Conservation (phyloP, 2,888 invertebrate species). For the Scaptomyza caliginosa region DNA sequence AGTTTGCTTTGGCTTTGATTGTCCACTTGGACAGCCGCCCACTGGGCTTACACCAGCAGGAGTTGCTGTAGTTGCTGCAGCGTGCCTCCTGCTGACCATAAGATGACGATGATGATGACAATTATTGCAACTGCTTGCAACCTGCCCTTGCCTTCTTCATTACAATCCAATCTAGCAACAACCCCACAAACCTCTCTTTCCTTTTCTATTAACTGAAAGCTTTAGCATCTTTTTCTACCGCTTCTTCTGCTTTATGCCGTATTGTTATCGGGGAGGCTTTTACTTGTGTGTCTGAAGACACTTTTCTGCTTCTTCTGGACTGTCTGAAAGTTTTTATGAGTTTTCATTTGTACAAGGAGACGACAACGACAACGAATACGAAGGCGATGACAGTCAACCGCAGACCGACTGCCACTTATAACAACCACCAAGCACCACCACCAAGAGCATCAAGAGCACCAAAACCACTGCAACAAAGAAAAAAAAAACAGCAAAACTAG, state of each 20-base stretch:
- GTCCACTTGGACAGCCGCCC: slow-evolving; percentile 60
- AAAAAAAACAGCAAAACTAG: slow-evolving; percentile 3
- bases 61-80: slow-evolving; percentile 3
- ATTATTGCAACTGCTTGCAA: slow-evolving; percentile 64
- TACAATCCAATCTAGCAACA: background rate
- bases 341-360: slow-evolving; percentile 59
- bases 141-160: slow-evolving; percentile 15
- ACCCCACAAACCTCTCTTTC: background rate
- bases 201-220: slow-evolving; percentile 9
- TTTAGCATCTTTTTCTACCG: background rate
- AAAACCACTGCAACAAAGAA: slow-evolving; percentile 3
- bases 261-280: slow-evolving; percentile 49
- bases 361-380: slow-evolving; percentile 5
- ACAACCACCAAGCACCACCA: slow-evolving; percentile 13
- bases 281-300: slow-evolving; percentile 47
- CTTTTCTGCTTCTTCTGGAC: slow-evolving; percentile 36
- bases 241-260: slow-evolving; percentile 9
- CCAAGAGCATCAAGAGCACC: background rate
- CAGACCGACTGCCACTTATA: slow-evolving; percentile 73
- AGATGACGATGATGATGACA: slow-evolving; percentile 58
- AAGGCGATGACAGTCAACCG: slow-evolving; percentile 51
- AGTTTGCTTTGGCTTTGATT: slow-evolving; percentile 66
- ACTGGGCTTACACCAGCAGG: slow-evolving; percentile 29
- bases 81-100: slow-evolving; percentile 51
- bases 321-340: slow-evolving; percentile 67